Evolutionary conservation across 2,113 vertebrate species (phyloP), one percentile per base, ranked within the genome.

Genomic region (Lycaon pictus): DNA sequence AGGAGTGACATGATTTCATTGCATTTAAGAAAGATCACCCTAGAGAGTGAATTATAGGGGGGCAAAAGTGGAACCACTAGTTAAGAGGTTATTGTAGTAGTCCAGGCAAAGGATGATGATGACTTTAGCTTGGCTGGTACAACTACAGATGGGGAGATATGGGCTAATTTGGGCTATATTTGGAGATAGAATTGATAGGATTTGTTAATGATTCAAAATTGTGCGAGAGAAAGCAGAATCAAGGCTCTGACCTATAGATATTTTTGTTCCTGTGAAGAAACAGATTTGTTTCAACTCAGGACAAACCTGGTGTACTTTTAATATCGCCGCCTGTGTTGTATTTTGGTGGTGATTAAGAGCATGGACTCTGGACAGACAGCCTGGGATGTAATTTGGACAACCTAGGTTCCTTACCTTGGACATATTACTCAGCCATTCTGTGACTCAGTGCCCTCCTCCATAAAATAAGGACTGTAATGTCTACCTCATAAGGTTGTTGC

Each of bases 221-320:
- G 27, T 71, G 11, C 51, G 69, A 92, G 56, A 92, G 65, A 53
- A 63, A 80, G 32, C n/a, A 84, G 69, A 86, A 11, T 43, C 71
- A 69, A 65, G n/a, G n/a, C 55, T 85, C 32, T 51, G 55, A 65
- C 48, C 63, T 51, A 25, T 7, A 27, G 48, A 17, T 27, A 37
- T 56, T 37, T 94, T 88, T 88, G 60, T 87, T 93, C 15, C 8
- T 65, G 56, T 35, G 82, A 94, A 56, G 37, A 94, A 81, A 80
- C 37, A 79, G 58, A 69, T 92, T 83, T 83, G 23, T 62, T 56
- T 93, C 53, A 93, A 53, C 60, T 87, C 22, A 37, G 62, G 69
- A 55, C 58, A 55, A 92, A 74, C 13, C 51, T 48, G 20, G 37
- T 27, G 43, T 88, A 22, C 55, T 67, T 88, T 76, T 88, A 83